Conservation (phyloP, 2,888 invertebrate species). For the Orgyia antiqua region DNA sequence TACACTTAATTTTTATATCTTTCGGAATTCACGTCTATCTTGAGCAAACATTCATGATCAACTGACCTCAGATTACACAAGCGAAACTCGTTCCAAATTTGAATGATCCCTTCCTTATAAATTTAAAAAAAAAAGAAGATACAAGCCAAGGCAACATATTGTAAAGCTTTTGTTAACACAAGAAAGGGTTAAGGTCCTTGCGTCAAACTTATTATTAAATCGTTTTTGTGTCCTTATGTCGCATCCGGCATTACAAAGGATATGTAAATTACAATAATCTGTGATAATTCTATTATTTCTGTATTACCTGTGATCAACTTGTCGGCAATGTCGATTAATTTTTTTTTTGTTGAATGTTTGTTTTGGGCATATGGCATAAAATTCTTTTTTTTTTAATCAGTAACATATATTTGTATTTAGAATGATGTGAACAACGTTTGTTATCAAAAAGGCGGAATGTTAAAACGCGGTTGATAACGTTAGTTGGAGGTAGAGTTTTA, state of each 20-base stretch:
- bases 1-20: conserved; percentile 11
- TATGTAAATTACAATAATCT: conserved; percentile 75
- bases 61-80: conserved; percentile 64
- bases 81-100: conserved; percentile 70
- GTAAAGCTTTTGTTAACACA: conserved; percentile 67
- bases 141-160: conserved; percentile 67
- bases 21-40: conserved; percentile 52
- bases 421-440: too few species aligned
- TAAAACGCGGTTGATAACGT: too few species aligned
- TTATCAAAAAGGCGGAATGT: too few species aligned
- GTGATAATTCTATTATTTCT: conserved; percentile 74
- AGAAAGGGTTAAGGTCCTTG: conserved; percentile 71
- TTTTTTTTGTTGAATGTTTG: conserved; percentile 49
- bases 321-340: conserved; percentile 48
- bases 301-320: conserved; percentile 69
- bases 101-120: conserved; percentile 67
- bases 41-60: conserved; percentile 48
- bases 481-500: too few species aligned
- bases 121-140: conserved; percentile 49
- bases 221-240: conserved; percentile 74
- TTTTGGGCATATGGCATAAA: conserved; percentile 57
- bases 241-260: conserved; percentile 69
- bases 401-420: conserved; percentile 20
- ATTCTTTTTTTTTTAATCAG: conserved; percentile 35
- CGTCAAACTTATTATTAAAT: conserved; percentile 74